phyloP scores from a whole-genome alignment of 2,888 invertebrate genomes.

The Andrena hattorfiana region DNA sequence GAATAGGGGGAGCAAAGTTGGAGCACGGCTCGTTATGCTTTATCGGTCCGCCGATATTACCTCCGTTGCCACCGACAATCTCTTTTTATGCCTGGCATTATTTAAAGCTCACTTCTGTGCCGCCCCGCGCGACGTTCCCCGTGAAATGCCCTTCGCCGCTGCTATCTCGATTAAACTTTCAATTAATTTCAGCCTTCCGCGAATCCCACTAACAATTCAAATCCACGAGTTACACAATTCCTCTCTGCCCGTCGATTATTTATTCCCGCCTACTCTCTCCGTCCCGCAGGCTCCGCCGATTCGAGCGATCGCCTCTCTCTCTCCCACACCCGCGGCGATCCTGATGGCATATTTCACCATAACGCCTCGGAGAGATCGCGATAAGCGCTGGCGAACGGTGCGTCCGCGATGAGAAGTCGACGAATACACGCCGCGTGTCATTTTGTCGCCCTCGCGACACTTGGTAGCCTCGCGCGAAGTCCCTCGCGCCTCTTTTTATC shows the following conservation, averaged over 20 bases:
- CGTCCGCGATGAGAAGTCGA: conserved; percentile 11
- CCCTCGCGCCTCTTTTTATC: conserved; percentile 26
- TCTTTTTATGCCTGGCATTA: conserved; percentile 45
- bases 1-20: conserved; percentile 53
- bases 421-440: neutral
- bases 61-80: conserved; percentile 36
- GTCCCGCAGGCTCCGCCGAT: neutral
- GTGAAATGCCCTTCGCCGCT: conserved; percentile 30
- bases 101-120: conserved; percentile 33
- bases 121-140: neutral
- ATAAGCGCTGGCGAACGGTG: neutral
- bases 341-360: conserved; percentile 4
- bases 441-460: neutral
- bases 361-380: conserved; percentile 2
- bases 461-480: conserved; percentile 11
- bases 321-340: neutral
- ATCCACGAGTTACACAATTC: neutral
- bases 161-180: conserved; percentile 32
- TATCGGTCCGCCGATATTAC: conserved; percentile 70
- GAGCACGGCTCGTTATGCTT: conserved; percentile 69
- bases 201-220: conserved; percentile 3
- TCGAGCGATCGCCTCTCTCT: neutral
- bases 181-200: conserved; percentile 20
- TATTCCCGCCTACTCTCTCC: neutral
- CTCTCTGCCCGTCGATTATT: neutral